These are phyloP conservation scores for Labroides dimidiatus DNA, from an alignment of 2,797 vertebrate genomes.

Conservation along the genomic window DNA sequence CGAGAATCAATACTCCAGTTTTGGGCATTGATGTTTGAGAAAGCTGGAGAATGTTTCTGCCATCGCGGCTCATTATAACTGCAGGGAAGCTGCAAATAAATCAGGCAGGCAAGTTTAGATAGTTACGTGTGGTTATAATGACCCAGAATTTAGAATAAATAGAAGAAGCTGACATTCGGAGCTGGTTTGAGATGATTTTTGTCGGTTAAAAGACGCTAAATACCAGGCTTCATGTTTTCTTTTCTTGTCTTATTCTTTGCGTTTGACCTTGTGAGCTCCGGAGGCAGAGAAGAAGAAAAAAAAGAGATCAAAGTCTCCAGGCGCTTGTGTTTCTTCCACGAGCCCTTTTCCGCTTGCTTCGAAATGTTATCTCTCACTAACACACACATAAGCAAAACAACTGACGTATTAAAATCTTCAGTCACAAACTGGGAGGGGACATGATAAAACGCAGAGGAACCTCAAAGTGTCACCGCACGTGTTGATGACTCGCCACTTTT, in stretches of 20 bases:
- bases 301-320: conserved; percentile 47
- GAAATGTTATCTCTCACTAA: conserved; percentile 55
- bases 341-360: conserved; percentile 18
- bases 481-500: conserved; percentile 23
- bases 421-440: conserved; percentile 45
- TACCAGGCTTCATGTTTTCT: conserved; percentile 11
- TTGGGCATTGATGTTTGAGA: conserved; percentile 30
- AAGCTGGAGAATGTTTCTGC: conserved; percentile 5
- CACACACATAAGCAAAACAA: conserved; percentile 37
- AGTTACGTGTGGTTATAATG: not conserved
- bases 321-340: conserved; percentile 41
- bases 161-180: not conserved
- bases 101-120: not conserved
- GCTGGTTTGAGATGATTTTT: not conserved
- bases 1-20: conserved; percentile 44
- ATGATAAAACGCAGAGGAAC: conserved; percentile 51
- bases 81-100: not conserved
- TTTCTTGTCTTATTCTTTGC: conserved; percentile 18
- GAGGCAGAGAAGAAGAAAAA: conserved; percentile 6
- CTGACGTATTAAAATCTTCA: conserved; percentile 33
- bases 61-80: not conserved
- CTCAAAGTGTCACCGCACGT: conserved; percentile 13
- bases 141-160: not conserved
- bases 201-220: not conserved
- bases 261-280: conserved; percentile 52